Base-by-base conservation (phyloP, 2,888 invertebrate genomes). In the Hanleya hanleyi region DNA sequence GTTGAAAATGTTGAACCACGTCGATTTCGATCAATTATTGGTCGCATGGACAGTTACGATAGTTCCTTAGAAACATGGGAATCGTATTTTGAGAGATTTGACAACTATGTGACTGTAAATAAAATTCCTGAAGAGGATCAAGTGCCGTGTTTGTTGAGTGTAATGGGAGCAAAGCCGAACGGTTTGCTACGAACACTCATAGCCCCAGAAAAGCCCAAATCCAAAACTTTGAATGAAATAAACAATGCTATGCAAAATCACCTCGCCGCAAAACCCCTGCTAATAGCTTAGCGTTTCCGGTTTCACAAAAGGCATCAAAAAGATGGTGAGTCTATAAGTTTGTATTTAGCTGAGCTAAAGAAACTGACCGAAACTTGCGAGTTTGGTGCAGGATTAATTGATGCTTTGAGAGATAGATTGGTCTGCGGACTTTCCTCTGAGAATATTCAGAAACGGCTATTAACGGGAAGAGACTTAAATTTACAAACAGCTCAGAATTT, bases 121-220 rank as follows among this genome's bases (percentile, higher is more conserved):
- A 71, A 73, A 18, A 66, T 76, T 22, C 38, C 33, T 26, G 38
- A 41, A 0, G 74, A 70, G 12, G 74, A 74, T 26, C 69, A 74
- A 38, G 75, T 79, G 3, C 66, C 77, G 9, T 70, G 75, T 3
- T 68, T 74, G 6, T 68, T 79, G 9, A 36, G 70, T 6, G 49
- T 78, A 26, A 75, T 79, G n/a, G 79, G 81, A 12, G 67, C 73
- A 22, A 69, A 37, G 26, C 76, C 78, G 71, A 62, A 77, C 72
- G 33, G 15, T 15, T 26, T 57, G 5, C n/a, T 69, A n/a, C 22
- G 69, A 32, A 36, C 36, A 22, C 49, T 73, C 22, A 69, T 70
- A 29, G 65, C 75, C 5, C 79, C 76, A 36, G 74, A 38, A 41
- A 69, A 78, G 32, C 78, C 80, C 0, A 41, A 62, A 6, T 67